Evolutionary conservation across 2,113 vertebrate genomes (phyloP), one percentile per base, ranked within the genome.

Genomic region (Pampusana beccarii): DNA sequence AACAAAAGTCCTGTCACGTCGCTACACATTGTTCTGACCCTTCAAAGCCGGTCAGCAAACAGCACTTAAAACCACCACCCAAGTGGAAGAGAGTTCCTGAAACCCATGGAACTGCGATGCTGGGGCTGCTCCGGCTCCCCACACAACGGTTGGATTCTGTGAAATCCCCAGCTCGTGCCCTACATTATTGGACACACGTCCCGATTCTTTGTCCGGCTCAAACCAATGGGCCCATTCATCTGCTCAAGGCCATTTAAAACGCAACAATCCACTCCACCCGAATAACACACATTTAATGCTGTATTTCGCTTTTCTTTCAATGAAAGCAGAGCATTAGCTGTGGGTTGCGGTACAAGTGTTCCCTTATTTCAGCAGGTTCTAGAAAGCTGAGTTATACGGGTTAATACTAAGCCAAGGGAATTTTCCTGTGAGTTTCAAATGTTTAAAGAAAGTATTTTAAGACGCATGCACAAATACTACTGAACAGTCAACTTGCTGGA

Each of bases 61-160:
- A 83, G 80, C 88, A 53, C 92, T 92, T 67, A n/a, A 56, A 94
- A 89, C 77, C 88, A 69, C 48, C 78, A 62, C 15, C 69, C 13
- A 31, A 91, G 83, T 16, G 53, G 88, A 58, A 82, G 85, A 95
- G 90, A 95, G 91, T 83, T 91, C 94, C 87, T 88, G 87, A 95
- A 95, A 60, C 3, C 77, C 53, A 19, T 20, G 13, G 26, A 80
- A 79, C 87, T 2, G 74, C 2, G 11, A 80, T 51, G 70, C 72
- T 42, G 9, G 11, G 65, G 89, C 71, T 90, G 87, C 88, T 77
- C 86, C 2, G 4, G 74, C 64, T 95, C 77, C 71, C 78, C 10
- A 11, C 91, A 95, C 94, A 96, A 89, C 51, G 75, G 62, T 44
- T 42, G 83, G 88, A 66, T 81, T 88, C 93, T 95, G 13, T 65